Evolutionary conservation across 2,888 invertebrate species (phyloP).

Genomic region (Megalurothrips usitatus): DNA sequence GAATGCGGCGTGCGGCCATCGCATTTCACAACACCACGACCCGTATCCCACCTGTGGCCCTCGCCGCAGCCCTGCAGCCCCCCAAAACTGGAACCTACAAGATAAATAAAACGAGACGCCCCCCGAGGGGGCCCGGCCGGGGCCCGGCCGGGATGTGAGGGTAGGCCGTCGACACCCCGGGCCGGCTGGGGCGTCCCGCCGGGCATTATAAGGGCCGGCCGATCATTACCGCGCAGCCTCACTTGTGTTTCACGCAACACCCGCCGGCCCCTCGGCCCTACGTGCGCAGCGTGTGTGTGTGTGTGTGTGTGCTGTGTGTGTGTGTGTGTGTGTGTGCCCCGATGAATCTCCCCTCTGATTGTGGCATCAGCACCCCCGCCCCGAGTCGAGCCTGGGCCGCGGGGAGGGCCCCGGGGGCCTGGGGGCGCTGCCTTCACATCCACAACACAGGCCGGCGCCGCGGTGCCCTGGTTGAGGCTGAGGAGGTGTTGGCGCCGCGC

Average conservation of each 20-base stretch:
- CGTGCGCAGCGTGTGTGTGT: too few species aligned
- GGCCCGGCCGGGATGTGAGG: neutral
- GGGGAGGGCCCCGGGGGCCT: too few species aligned
- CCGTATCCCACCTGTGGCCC: neutral
- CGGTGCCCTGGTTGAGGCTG: too few species aligned
- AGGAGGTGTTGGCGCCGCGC: neutral
- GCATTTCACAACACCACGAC: slow-evolving; percentile 13
- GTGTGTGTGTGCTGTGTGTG: too few species aligned
- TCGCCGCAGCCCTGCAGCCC: neutral
- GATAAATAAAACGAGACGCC: slow-evolving; percentile 14
- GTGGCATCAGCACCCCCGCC: neutral
- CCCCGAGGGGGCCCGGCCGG: neutral
- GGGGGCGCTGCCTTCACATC: neutral
- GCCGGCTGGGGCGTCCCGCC: neutral
- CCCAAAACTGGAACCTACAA: slow-evolving; percentile 12
- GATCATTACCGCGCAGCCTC: neutral
- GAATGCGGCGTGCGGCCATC: neutral
- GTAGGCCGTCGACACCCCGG: neutral
- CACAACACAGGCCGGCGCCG: too few species aligned
- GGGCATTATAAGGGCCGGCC: neutral
- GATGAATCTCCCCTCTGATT: too few species aligned
- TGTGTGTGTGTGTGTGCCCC: too few species aligned
- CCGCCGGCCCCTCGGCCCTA: neutral
- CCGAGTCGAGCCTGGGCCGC: neutral
- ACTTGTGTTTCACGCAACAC: slow-evolving; percentile 9